Evolutionary conservation across 1,140 invertebrate species (phyloP).

Genomic region (Globodera rostochiensis): DNA sequence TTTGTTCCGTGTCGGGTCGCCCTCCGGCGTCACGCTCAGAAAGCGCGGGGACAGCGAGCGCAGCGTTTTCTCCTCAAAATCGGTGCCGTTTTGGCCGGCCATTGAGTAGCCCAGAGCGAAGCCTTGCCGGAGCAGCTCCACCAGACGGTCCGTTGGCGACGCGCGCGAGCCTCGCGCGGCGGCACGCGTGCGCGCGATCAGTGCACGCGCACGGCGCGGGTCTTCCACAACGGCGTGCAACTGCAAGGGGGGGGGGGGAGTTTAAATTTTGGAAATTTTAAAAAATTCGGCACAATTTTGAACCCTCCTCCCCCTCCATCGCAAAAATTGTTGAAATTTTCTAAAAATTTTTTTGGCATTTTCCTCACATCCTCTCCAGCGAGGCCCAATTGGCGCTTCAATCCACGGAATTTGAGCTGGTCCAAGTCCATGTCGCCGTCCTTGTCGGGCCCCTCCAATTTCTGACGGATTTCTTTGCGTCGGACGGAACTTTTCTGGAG

Average conservation of each 20-base stretch:
- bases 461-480: conserved; percentile 41
- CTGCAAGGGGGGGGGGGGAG: background rate
- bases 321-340: background rate
- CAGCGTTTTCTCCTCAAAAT: conserved; percentile 61
- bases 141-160: conserved; percentile 7
- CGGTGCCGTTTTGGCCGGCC: conserved; percentile 56
- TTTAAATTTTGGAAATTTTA: background rate
- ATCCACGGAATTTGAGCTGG: conserved; percentile 40
- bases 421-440: conserved; percentile 43
- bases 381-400: conserved; percentile 30
- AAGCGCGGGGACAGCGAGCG: conserved; percentile 59
- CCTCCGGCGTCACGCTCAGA: conserved; percentile 54
- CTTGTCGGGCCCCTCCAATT: conserved; percentile 32
- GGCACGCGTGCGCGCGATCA: background rate
- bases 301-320: too few species aligned
- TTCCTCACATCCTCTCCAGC: conserved; percentile 36
- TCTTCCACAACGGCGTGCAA: background rate
- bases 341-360: background rate
- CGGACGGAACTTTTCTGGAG: conserved; percentile 11
- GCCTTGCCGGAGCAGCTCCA: conserved; percentile 50
- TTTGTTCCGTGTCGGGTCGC: conserved; percentile 41
- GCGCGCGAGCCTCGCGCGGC: background rate
- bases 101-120: conserved; percentile 56
- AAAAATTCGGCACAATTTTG: too few species aligned
- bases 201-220: background rate